Conservation (phyloP, 2,113 vertebrate genomes). For the Ctenomys sociabilis region DNA sequence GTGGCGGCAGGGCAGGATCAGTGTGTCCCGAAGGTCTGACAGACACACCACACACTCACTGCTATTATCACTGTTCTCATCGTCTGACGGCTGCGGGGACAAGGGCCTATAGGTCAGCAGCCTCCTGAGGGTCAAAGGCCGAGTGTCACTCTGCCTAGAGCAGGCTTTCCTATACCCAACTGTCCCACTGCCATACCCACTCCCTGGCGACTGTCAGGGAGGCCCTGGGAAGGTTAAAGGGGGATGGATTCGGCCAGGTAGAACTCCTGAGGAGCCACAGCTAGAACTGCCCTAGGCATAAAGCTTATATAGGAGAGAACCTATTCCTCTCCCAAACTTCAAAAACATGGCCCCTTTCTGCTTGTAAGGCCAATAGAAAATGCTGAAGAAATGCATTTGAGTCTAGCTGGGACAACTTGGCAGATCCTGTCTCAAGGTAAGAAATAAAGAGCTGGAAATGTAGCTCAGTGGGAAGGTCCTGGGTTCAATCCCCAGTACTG, state of each 20-base stretch:
- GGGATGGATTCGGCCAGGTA: background rate
- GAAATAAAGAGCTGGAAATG: background rate
- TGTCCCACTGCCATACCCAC: too few relatives aligned
- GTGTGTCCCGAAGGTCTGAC: constrained; percentile 95
- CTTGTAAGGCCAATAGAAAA: background rate
- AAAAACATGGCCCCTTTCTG: background rate
- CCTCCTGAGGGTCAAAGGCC: background rate
- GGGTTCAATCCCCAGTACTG: background rate
- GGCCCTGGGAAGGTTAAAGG: background rate
- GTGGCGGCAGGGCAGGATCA: constrained; percentile 96
- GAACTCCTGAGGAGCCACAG: background rate
- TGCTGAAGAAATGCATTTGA: background rate
- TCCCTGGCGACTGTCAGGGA: background rate
- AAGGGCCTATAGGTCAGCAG: background rate
- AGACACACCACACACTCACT: constrained; percentile 98
- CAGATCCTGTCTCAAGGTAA: background rate
- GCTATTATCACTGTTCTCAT: constrained; percentile 98
- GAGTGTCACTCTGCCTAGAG: background rate
- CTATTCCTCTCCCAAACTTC: background rate
- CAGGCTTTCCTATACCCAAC: background rate
- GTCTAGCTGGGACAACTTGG: background rate
- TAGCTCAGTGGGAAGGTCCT: background rate
- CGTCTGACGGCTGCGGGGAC: constrained; percentile 91
- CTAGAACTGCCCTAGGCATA: background rate
- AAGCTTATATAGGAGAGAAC: background rate